Evolutionary conservation across 37 sponge, comb jelly and placozoan species (phyloP).

Genomic region (Aplysina aerophoba): DNA sequence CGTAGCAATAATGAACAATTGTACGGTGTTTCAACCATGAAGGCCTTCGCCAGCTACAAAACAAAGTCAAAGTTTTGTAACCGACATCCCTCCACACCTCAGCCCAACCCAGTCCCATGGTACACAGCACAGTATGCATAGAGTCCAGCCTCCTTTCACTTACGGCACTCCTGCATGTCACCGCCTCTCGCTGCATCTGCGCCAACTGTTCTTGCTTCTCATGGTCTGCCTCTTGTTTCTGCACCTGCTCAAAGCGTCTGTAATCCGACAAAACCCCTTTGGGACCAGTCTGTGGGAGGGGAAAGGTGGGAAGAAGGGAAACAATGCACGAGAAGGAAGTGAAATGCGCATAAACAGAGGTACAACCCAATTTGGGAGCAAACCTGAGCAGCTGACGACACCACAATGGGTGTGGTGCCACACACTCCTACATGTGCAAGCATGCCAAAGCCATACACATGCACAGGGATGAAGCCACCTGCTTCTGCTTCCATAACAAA

Average conservation of each 20-base stretch:
- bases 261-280: conserved; percentile 81
- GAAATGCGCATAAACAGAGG: not conserved
- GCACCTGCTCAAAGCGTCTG: conserved; percentile 41
- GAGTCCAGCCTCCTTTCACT: not conserved
- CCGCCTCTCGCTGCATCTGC: conserved; percentile 45
- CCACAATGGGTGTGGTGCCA: too few relatives aligned
- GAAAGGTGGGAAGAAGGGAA: not conserved
- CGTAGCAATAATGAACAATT: too few relatives aligned
- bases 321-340: not conserved
- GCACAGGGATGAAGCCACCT: too few relatives aligned
- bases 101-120: not conserved
- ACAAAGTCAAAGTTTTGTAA: too few relatives aligned
- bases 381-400: too few relatives aligned
- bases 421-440: too few relatives aligned
- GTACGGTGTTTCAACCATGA: too few relatives aligned
- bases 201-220: conserved; percentile 38
- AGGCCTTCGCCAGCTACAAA: too few relatives aligned
- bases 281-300: conserved; percentile 62
- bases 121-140: not conserved
- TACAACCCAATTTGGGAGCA: not conserved
- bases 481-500: too few relatives aligned
- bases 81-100: too few relatives aligned
- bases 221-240: conserved; percentile 5
- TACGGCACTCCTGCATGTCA: conserved; percentile 40
- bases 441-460: too few relatives aligned